Evolutionary conservation across 2,888 invertebrate species (phyloP), one percentile per base, ranked within the genome.

Genomic region (Pherbina coryleti): DNA sequence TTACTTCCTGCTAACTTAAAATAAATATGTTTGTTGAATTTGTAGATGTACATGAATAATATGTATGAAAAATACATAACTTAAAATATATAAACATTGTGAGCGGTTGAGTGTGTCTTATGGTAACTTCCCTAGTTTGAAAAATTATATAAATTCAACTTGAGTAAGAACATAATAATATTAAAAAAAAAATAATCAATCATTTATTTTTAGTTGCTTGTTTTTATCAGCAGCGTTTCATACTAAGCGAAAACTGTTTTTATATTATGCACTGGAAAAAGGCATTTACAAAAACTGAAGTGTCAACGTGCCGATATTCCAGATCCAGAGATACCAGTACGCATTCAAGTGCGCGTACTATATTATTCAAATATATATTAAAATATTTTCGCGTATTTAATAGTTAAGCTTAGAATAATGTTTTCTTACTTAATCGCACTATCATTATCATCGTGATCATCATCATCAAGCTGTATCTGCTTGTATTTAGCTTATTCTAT

Each of bases 241-340:
- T 66, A 37, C 67, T 67, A 44, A 67, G 22, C 67, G 2, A 44
- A 67, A 62, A 44, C 5, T 71, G 31, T 62, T 14, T 73, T 25
- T 25, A 11, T 34, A 62, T 66, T n/a, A n/a, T n/a, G n/a, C n/a
- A n/a, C n/a, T n/a, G n/a, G n/a, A n/a, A n/a, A n/a, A n/a, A n/a
- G n/a, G n/a, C 95, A 96, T 90, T 91, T 96, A 84, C 95, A 95
- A 89, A 92, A 95, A 87, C 93, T 96, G 85, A 96, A 96, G 90
- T 93, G 93, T 84, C 93, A 95, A 80, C 92, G 96, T 84, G 96
- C 96, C 3, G 96, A 96, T 90, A 96, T 96, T 87, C 96, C 96
- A 82, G 96, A 96, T 92, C 96, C 96, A 22, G 96, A 96, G 91
- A 95, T 96, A 83, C 96, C 96, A 51, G 95, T 96, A 82, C 92